phyloP scores from a whole-genome alignment of 2,113 vertebrate species.

The Triplophysa rosa region DNA sequence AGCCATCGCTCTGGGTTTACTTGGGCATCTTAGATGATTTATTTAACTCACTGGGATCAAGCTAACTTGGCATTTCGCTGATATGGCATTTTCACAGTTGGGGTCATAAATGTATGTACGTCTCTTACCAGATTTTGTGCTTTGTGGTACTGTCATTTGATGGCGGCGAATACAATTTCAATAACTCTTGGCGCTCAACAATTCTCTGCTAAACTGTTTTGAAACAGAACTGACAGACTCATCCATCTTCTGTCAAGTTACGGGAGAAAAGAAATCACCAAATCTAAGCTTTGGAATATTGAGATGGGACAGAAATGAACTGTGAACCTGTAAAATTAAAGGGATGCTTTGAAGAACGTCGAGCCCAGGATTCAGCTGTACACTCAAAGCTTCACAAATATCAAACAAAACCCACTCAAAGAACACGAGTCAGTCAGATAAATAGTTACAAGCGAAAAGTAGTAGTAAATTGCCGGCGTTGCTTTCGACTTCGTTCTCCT shows the following conservation, averaged over 20 bases:
- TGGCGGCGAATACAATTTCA: background rate
- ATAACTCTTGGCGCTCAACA: background rate
- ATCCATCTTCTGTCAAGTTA: background rate
- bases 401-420: constrained; percentile 44
- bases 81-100: constrained; percentile 40
- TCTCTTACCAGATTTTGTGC: background rate
- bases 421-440: constrained; percentile 45
- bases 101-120: constrained; percentile 21
- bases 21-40: constrained; percentile 43
- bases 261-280: background rate
- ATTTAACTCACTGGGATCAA: constrained; percentile 35
- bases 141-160: background rate
- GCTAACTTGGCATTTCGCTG: constrained; percentile 41
- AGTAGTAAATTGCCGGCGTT: constrained; percentile 23
- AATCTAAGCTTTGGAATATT: background rate
- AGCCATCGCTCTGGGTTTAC: constrained; percentile 28
- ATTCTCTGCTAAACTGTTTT: background rate
- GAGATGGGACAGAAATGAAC: background rate
- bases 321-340: constrained; percentile 24
- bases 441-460: constrained; percentile 44
- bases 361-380: constrained; percentile 27
- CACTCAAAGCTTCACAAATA: constrained; percentile 29
- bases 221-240: background rate
- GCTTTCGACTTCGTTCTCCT: constrained; percentile 1
- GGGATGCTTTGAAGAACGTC: constrained; percentile 9